Base-by-base conservation (phyloP, 2,113 vertebrate species). In the Leptodactylus fuscus region DNA sequence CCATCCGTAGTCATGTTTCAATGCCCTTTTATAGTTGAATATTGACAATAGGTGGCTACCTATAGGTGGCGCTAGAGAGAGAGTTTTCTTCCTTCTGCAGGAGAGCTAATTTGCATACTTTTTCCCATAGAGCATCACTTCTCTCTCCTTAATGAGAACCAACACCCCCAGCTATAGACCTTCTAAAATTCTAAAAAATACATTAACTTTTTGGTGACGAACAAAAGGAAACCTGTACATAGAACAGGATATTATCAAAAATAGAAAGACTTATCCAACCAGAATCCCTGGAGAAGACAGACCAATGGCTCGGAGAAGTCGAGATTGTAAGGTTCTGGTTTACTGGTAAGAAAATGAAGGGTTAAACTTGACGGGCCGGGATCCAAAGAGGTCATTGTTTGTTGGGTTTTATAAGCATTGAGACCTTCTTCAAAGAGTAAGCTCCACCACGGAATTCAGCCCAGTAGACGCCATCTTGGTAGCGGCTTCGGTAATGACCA, bases 391-490 rank as follows among this genome's bases (percentile, higher is more conserved):
- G 38, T 75, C 44, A 29, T 27, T n/a, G 81, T 84, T 76, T 78
- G 58, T 85, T 87, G 3, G 95, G 95, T 88, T 95, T 95, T 87
- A 97, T 93, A 91, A 98, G 93, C 96, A 98, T 96, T 77, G 91
- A 88, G 15, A 94, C 95, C 55, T 90, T 94, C 88, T 96, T 97
- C 1, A 98, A 93, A 0, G 96, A 97, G 87, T 98, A 98, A 5
- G 96, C 95, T 3, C 96, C 96, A 0, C 97, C 96, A 0, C 94
- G 96, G 51, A 97, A 97, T 88, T 97, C 95, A 0, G 96, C 94
- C 96, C 96, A 98, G 92, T 97, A 98, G 73, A 96, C 94, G 0
- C 97, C 96, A 0, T 98, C 97, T 89, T 98, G 97, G 87, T 95
- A 97, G 73, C 95, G 95, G 88, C 95, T 95, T 41, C 95, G 95